Evolutionary conservation across 2,113 vertebrate species (phyloP), one percentile per base, ranked within the genome.

Genomic region (Saguinus midas): DNA sequence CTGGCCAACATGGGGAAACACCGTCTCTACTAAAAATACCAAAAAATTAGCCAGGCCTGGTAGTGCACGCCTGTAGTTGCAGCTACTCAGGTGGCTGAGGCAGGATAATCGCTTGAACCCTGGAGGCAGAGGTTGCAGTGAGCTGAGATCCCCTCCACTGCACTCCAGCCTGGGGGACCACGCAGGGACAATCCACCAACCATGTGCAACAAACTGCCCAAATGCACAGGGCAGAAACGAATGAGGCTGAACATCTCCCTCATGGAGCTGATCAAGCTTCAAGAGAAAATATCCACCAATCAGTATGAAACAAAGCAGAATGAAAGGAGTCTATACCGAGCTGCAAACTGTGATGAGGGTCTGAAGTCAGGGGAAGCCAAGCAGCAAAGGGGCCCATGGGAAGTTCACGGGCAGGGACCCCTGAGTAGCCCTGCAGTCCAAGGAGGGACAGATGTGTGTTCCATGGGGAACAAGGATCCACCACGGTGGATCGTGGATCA

Each of bases 311-410:
- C 32, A 25, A n/a, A 57, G 75, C 25, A 57, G 32, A 75, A 21
- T 8, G 72, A 90, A 85, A 75, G 23, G 48, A 12, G 8, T 80
- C 57, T 85, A 35, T 1, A n/a, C 25, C 18, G 14, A 78, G 14
- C 2, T 64, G 55, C 25, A 40, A 37, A 45, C 5, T 11, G 21
- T 6, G 43, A 27, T 21, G 23, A 80, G 43, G 32, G 12, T 61
- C 40, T 58, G n/a, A 43, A 64, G 61, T 57, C 55, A 57, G 64
- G 17, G 79, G 57, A 83, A 87, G 55, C 32, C 61, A 29, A 5
- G 4, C 8, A 4, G 27, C 0, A 12, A 72, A 3, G 20, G 29
- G 14, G 3, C 12, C 2, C 0, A 1, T 16, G 17, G 27, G n/a
- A 78, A 52, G 27, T 40, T 32, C 32, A 0, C 2, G 1, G 82